These are phyloP conservation scores for Malaclemys terrapin DNA, from an alignment of 2,113 vertebrate species.

Conservation along the genomic window DNA sequence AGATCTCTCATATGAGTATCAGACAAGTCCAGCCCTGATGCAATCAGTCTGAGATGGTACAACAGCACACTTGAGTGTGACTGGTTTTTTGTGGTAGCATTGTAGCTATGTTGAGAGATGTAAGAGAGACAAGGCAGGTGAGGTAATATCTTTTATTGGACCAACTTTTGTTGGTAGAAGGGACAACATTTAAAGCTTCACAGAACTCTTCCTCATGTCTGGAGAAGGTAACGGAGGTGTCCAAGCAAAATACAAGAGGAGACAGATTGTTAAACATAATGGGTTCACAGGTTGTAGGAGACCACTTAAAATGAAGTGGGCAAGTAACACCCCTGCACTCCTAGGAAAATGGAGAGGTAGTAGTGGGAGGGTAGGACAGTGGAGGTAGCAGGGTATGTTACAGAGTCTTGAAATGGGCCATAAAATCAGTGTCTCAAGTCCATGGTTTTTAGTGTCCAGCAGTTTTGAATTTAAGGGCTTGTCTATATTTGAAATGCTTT, in stretches of 20 bases:
- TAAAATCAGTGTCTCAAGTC: no score
- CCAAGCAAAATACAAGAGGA: not conserved
- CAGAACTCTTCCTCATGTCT: not conserved
- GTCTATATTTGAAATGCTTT: no score
- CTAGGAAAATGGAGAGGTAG: not conserved
- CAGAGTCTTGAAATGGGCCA: not conserved
- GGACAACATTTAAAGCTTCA: not conserved
- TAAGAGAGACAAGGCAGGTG: not conserved
- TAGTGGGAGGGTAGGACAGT: not conserved
- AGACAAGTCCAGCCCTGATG: slow-evolving; percentile 8
- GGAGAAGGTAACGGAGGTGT: not conserved
- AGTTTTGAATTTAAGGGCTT: no score
- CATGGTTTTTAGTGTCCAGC: no score
- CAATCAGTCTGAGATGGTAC: fast-evolving
- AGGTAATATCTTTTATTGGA: not conserved
- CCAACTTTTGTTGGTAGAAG: not conserved
- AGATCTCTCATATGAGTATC: not conserved
- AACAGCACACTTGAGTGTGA: not conserved
- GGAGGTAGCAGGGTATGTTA: not conserved
- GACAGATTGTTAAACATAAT: not conserved
- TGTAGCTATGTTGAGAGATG: not conserved
- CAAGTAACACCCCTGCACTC: not conserved
- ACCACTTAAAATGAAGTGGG: not conserved
- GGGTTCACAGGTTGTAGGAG: not conserved
- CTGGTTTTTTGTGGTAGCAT: not conserved